Base-by-base conservation (phyloP, 35 echinoderm and acorn worm species). In the Diadema setosum region DNA sequence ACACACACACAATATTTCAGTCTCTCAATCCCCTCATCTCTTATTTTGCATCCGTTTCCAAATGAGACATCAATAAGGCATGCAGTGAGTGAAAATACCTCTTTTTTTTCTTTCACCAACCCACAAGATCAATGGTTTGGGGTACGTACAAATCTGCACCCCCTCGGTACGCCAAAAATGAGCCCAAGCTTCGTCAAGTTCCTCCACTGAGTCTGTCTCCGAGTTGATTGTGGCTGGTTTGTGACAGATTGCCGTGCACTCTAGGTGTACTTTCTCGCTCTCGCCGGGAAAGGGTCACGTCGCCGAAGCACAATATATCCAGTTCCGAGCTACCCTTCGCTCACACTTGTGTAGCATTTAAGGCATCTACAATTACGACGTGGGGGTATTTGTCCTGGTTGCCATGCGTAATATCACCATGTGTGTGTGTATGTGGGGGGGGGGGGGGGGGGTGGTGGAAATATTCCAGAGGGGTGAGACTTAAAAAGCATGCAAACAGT, bases 401-500 rank as follows among this genome's bases (percentile, higher is more conserved):
- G 27, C 5, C 15, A 14, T 11, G 25, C 63, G 15, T 26, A 67
- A 16, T 67, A 26, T n/a, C 24, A 12, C 27, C 63, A 67, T 34
- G n/a, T n/a, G n/a, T n/a, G n/a, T n/a, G n/a, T n/a, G n/a, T n/a
- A n/a, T n/a, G n/a, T n/a, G n/a, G n/a, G n/a, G n/a, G n/a, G n/a
- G n/a, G n/a, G n/a, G n/a, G n/a, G n/a, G n/a, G n/a, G n/a, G n/a
- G n/a, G n/a, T n/a, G n/a, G n/a, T n/a, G n/a, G n/a, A 15, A 30
- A 32, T 26, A 31, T 25, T 29, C 5, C 23, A 12, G 8, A 15
- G 26, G 63, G 63, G 63, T 33, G 63, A 67, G 40, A 78, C 35
- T 16, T 78, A 78, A 78, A 78, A 78, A 78, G 73, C 73, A 78
- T 35, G 73, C 73, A 78, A 78, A 78, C 37, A 78, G 11, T 78